Conservation (phyloP, 2,113 vertebrate species). For the Trichomycterus rosablanca region DNA sequence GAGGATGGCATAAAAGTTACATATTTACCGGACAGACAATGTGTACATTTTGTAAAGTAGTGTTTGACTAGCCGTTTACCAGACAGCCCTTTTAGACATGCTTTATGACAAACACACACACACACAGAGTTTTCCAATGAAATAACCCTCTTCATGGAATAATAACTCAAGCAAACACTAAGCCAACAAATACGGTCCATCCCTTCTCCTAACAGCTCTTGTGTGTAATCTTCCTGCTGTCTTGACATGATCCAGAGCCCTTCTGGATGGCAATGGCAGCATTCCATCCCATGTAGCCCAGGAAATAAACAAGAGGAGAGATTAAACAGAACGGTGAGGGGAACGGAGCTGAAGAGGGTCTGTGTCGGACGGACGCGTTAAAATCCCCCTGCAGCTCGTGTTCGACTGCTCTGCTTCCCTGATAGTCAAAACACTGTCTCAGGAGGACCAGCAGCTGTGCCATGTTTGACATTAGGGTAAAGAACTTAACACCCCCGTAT, state of each 20-base stretch:
- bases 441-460: conserved; percentile 48
- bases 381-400: conserved; percentile 37
- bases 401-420: conserved; percentile 52
- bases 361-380: conserved; percentile 39
- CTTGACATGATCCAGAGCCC: conserved; percentile 54
- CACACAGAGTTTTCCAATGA: conserved; percentile 38
- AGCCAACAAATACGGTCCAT: conserved; percentile 8
- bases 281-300: conserved; percentile 39
- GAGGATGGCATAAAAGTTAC: conserved; percentile 43
- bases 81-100: conserved; percentile 41
- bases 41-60: not conserved
- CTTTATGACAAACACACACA: conserved; percentile 44
- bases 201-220: conserved; percentile 10
- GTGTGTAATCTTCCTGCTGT: conserved; percentile 15
- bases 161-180: not conserved
- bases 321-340: conserved; percentile 46
- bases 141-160: conserved; percentile 7
- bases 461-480: conserved; percentile 48
- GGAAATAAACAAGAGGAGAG: conserved; percentile 50
- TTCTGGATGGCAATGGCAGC: conserved; percentile 32
- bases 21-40: conserved; percentile 27
- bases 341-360: conserved; percentile 31
- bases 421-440: conserved; percentile 54
- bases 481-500: conserved; percentile 15
- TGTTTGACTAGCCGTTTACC: conserved; percentile 39